Percentiles rank a stretch among this genome's conserved stretches.
These are phyloP conservation scores for Nemurella pictetii DNA, from an alignment of 2,888 invertebrate genomes.

Conservation along the genomic window DNA sequence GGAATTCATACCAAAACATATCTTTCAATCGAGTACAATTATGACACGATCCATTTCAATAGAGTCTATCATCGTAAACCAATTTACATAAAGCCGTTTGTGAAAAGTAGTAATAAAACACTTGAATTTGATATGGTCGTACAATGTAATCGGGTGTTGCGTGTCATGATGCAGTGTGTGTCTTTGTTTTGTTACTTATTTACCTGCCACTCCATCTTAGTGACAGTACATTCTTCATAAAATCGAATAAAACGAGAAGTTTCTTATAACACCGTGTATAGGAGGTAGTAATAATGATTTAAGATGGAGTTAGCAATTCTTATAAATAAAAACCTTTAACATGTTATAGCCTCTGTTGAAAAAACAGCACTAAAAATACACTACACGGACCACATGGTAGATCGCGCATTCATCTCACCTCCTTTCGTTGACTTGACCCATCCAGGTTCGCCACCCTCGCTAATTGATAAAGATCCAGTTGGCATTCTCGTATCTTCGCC, in stretches of 20 bases:
- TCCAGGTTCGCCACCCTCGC: neutral
- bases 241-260: too few relatives aligned
- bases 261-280: too few relatives aligned
- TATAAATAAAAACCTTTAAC: too few relatives aligned
- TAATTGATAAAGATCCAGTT: neutral
- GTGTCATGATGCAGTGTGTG: neutral
- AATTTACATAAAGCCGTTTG: neutral
- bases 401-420: neutral
- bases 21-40: neutral
- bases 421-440: conserved; percentile 12
- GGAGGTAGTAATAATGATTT: too few relatives aligned
- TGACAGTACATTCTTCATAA: neutral
- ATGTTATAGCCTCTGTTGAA: too few relatives aligned
- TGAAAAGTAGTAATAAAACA: neutral
- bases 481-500: neutral
- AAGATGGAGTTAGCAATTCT: too few relatives aligned
- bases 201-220: neutral
- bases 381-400: neutral
- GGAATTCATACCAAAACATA: neutral
- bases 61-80: neutral
- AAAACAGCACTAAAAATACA: too few relatives aligned
- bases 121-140: neutral
- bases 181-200: neutral
- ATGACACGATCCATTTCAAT: neutral
- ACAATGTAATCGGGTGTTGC: neutral